These are phyloP conservation scores for Puntigrus tetrazona DNA, from an alignment of 2,113 vertebrate genomes.

Conservation along the genomic window DNA sequence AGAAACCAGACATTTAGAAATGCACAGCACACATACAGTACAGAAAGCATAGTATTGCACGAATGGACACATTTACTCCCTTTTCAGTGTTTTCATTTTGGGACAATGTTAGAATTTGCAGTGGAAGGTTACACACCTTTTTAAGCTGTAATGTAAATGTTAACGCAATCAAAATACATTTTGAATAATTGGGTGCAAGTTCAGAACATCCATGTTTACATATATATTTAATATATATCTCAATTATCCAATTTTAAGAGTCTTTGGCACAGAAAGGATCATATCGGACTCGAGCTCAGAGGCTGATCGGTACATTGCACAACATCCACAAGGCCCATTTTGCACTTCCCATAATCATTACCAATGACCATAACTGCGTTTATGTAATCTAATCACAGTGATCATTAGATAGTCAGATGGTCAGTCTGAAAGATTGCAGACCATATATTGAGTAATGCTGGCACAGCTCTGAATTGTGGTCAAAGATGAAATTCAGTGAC, in stretches of 20 bases:
- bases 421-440: constrained; percentile 7
- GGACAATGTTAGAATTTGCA: constrained; percentile 48
- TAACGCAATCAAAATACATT: not conserved
- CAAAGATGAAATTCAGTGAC: not conserved
- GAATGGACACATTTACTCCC: constrained; percentile 63
- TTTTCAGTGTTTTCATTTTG: constrained; percentile 27
- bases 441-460: not conserved
- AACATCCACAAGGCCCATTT: not conserved
- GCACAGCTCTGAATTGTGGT: not conserved
- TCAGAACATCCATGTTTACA: not conserved
- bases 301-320: not conserved
- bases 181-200: not conserved
- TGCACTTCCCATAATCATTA: constrained; percentile 36
- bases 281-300: not conserved
- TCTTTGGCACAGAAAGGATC: constrained; percentile 21
- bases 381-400: constrained; percentile 20
- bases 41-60: constrained; percentile 66
- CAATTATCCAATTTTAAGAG: constrained; percentile 11
- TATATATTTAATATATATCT: not conserved
- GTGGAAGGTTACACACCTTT: constrained; percentile 9
- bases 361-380: constrained; percentile 36
- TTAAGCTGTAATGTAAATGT: not conserved
- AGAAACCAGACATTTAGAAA: constrained; percentile 61
- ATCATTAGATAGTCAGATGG: constrained; percentile 1
- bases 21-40: constrained; percentile 63